phyloP scores from a whole-genome alignment of 2,797 vertebrate species.

The Pseudopleuronectes americanus region DNA sequence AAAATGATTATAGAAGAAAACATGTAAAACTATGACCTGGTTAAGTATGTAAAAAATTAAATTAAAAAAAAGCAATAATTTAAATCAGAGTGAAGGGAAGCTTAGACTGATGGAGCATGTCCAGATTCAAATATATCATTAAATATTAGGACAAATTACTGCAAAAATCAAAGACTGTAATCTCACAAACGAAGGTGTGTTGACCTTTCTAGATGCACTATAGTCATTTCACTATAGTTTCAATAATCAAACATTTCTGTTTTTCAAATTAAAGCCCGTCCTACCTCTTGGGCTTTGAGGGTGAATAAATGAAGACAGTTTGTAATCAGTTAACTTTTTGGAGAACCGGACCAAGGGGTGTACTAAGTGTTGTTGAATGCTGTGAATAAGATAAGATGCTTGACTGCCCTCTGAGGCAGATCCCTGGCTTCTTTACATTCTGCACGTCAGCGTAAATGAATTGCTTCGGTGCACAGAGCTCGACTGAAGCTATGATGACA shows the following conservation, averaged over 20 bases:
- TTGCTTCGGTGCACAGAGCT: slow-evolving; percentile 10
- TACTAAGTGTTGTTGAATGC: neutral
- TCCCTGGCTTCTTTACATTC: slow-evolving; percentile 23
- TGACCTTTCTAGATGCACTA: neutral
- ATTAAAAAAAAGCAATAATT: no score
- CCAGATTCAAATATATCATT: no score
- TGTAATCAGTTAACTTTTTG: neutral
- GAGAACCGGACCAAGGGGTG: neutral
- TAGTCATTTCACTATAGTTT: neutral
- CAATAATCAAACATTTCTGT: neutral
- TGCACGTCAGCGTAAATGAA: neutral
- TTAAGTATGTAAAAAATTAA: no score
- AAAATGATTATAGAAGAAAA: no score
- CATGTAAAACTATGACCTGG: no score
- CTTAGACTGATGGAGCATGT: neutral
- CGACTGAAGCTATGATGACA: slow-evolving; percentile 17
- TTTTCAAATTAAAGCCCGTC: neutral
- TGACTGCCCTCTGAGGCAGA: slow-evolving; percentile 18
- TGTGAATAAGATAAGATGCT: neutral
- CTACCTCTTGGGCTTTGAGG: neutral
- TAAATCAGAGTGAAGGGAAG: no score
- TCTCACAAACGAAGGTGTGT: neutral
- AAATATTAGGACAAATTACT: no score
- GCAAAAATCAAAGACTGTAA: neutral
- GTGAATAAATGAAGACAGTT: neutral